A percentile compares a stretch with the other conserved stretches of the same genome.
Conservation (phyloP, 2,888 invertebrate species). For the Bembecia ichneumoniformis region DNA sequence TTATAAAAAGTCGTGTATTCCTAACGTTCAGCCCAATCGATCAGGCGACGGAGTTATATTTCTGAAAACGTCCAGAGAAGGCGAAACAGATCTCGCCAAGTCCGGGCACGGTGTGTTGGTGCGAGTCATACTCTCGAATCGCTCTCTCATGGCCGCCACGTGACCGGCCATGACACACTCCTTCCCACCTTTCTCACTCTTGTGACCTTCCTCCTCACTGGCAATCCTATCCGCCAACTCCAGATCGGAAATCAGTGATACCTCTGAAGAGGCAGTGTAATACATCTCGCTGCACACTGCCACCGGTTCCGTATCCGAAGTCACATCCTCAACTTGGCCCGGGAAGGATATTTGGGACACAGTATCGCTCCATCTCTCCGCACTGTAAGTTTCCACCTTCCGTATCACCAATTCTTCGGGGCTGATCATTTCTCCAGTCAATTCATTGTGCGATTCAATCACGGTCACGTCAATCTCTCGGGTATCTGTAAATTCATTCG, state of each 20-base stretch:
- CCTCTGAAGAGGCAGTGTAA: conserved; percentile 59
- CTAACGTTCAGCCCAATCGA: conserved; percentile 23
- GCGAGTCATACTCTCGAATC: conserved; percentile 65
- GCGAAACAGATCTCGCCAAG: conserved; percentile 34
- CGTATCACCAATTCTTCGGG: conserved; percentile 32
- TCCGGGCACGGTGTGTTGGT: conserved; percentile 57
- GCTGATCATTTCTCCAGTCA: conserved; percentile 20
- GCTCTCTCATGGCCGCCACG: conserved; percentile 66
- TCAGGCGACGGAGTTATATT: conserved; percentile 53
- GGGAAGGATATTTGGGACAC: conserved; percentile 30
- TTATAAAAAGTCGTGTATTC: not conserved
- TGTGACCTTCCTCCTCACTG: conserved; percentile 24
- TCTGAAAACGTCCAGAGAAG: conserved; percentile 40
- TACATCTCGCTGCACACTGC: conserved; percentile 47
- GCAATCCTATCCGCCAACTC: conserved; percentile 29
- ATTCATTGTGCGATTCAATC: conserved; percentile 5
- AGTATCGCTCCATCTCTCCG: conserved; percentile 20
- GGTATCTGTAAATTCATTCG: not conserved
- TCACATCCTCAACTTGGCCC: conserved; percentile 17
- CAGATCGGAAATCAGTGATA: conserved; percentile 44
- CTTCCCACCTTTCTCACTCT: conserved; percentile 33
- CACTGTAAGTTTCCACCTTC: conserved; percentile 24
- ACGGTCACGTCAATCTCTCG: conserved; percentile 3
- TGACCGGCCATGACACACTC: conserved; percentile 56
- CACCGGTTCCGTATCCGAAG: conserved; percentile 23